Percentiles rank a stretch among this genome's conserved stretches.
phyloP scores from a whole-genome alignment of 2,113 vertebrate species.

The Pogonocichla stellata region DNA sequence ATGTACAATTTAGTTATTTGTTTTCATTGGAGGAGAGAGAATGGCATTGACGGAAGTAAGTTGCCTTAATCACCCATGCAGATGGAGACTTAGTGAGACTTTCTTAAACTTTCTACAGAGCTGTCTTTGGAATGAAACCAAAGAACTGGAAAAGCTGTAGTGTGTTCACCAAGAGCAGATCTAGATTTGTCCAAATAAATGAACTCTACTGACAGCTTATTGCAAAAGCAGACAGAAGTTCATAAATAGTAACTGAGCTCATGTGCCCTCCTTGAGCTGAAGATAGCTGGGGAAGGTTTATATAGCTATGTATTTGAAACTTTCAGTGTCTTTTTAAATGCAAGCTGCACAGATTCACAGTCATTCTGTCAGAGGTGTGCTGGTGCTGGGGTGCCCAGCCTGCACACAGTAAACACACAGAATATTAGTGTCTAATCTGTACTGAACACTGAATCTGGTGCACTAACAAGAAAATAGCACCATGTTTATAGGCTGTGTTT shows the following conservation, averaged over 20 bases:
- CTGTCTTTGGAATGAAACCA: not conserved
- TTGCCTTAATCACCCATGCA: not conserved
- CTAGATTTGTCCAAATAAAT: not conserved
- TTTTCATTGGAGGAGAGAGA: not conserved
- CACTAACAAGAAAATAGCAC: not conserved
- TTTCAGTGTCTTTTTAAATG: not conserved
- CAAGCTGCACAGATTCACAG: not conserved
- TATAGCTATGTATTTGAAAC: not conserved
- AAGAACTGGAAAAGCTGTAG: not conserved
- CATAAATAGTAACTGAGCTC: not conserved
- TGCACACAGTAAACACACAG: not conserved
- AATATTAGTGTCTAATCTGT: not conserved
- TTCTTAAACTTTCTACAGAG: not conserved
- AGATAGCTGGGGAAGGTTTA: not conserved
- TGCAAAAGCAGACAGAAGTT: not conserved
- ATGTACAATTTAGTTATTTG: not conserved
- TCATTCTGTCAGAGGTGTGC: not conserved
- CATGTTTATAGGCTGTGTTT: not conserved
- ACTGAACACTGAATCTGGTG: not conserved
- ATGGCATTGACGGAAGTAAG: not conserved
- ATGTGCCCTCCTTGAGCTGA: not conserved
- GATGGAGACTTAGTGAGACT: not conserved
- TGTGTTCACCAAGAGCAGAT: accelerated
- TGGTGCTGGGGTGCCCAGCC: not conserved
- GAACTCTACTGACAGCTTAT: not conserved